Conservation (phyloP, 2,797 vertebrate genomes). For the Sorex maritimensis region DNA sequence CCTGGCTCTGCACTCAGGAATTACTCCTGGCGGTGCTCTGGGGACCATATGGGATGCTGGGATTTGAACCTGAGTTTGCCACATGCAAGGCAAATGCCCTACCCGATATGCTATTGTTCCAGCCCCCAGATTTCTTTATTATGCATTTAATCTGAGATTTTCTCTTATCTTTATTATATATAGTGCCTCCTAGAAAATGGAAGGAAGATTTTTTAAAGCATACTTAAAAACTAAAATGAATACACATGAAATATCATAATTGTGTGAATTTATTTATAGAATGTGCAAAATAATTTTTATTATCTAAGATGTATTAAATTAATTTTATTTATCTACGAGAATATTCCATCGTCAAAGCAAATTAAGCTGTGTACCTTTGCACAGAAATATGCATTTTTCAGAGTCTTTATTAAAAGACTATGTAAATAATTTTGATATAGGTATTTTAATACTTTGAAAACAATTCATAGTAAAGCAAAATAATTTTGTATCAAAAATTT, state of each 20-base stretch:
- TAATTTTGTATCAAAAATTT: neutral
- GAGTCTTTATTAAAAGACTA: neutral
- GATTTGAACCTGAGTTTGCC: no score
- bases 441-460: conserved; percentile 15
- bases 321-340: neutral
- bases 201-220: neutral
- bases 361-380: neutral
- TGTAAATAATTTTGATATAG: neutral
- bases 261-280: neutral
- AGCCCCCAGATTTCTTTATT: neutral
- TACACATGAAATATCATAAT: neutral
- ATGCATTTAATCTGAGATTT: conserved; percentile 19
- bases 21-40: no score
- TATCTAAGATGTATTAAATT: neutral
- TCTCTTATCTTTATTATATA: conserved; percentile 40
- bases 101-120: no score
- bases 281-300: neutral
- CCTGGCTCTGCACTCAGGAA: no score
- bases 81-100: no score
- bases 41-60: no score
- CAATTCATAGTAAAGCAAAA: neutral
- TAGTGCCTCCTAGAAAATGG: neutral
- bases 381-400: neutral
- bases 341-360: neutral
- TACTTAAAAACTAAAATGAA: conserved; percentile 28